A percentile compares a stretch with the other conserved stretches of the same genome.
Conservation (phyloP, 1,140 invertebrate genomes). For the Drosophila mauritiana region DNA sequence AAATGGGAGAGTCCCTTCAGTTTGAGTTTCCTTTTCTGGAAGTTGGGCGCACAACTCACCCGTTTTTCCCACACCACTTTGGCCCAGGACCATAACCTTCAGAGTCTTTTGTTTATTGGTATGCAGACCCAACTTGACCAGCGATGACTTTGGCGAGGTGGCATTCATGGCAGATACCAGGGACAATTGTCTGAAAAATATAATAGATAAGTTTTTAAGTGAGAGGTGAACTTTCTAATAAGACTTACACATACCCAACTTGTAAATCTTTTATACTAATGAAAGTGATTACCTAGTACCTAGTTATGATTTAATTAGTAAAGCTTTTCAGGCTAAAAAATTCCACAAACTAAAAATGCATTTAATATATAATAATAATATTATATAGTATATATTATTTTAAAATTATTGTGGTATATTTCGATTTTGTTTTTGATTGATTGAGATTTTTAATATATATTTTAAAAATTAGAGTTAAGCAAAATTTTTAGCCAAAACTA, state of each 20-base stretch:
- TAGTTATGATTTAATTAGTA: too few species aligned
- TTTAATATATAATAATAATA: too few species aligned
- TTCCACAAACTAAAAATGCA: too few species aligned
- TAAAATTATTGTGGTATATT: too few species aligned
- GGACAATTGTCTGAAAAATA: slow-evolving; percentile 39
- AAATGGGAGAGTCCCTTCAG: slow-evolving; percentile 4
- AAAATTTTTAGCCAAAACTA: too few species aligned
- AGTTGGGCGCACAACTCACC: slow-evolving; percentile 85
- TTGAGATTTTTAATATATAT: neutral
- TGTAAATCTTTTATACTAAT: too few species aligned
- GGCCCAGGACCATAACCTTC: slow-evolving; percentile 91
- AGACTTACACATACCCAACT: neutral
- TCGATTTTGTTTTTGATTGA: too few species aligned
- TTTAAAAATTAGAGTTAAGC: neutral
- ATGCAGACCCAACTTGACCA: slow-evolving; percentile 87
- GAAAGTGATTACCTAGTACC: too few species aligned
- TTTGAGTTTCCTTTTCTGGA: neutral
- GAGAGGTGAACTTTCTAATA: neutral
- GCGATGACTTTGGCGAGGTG: slow-evolving; percentile 87
- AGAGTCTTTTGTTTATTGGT: slow-evolving; percentile 87
- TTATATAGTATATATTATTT: too few species aligned
- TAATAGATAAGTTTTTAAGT: slow-evolving; percentile 7
- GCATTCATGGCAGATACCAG: slow-evolving; percentile 84
- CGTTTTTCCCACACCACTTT: slow-evolving; percentile 91
- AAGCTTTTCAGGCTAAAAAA: too few species aligned